Conservation (phyloP, 1,140 invertebrate species). For the Scaptomyza montana region DNA sequence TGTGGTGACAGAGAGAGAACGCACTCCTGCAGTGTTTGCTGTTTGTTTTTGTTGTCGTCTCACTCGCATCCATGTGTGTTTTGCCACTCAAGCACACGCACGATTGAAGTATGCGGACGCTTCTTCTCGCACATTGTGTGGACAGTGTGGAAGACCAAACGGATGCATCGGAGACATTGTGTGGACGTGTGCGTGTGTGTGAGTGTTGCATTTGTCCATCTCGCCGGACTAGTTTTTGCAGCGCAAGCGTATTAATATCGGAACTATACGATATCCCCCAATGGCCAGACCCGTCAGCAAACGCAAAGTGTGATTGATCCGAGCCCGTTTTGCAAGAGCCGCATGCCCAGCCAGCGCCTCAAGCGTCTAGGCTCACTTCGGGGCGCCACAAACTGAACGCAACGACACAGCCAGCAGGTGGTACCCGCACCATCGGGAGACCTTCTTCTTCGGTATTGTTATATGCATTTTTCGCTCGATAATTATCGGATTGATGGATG, state of each 20-base stretch:
- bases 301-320: slow-evolving; percentile 23
- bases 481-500: background rate
- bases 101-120: slow-evolving; percentile 66
- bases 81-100: slow-evolving; percentile 25
- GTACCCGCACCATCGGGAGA: background rate
- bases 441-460: background rate
- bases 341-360: background rate
- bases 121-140: slow-evolving; percentile 45
- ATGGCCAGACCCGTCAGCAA: slow-evolving; percentile 9
- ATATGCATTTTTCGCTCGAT: background rate
- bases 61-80: slow-evolving; percentile 57
- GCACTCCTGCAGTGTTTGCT: slow-evolving; percentile 19
- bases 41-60: slow-evolving; percentile 27
- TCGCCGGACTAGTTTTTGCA: slow-evolving; percentile 42
- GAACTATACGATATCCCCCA: background rate
- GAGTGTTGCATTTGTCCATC: slow-evolving; percentile 29
- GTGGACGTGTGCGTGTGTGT: background rate
- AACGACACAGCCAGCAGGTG: background rate
- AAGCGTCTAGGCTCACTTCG: background rate
- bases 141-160: slow-evolving; percentile 29
- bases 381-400: background rate
- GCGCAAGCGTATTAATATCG: slow-evolving; percentile 41
- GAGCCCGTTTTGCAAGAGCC: slow-evolving; percentile 5
- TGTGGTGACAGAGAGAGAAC: slow-evolving; percentile 37
- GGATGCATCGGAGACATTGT: slow-evolving; percentile 30